Evolutionary conservation across 2,113 vertebrate genomes (phyloP).

Genomic region (Zootoca vivipara): DNA sequence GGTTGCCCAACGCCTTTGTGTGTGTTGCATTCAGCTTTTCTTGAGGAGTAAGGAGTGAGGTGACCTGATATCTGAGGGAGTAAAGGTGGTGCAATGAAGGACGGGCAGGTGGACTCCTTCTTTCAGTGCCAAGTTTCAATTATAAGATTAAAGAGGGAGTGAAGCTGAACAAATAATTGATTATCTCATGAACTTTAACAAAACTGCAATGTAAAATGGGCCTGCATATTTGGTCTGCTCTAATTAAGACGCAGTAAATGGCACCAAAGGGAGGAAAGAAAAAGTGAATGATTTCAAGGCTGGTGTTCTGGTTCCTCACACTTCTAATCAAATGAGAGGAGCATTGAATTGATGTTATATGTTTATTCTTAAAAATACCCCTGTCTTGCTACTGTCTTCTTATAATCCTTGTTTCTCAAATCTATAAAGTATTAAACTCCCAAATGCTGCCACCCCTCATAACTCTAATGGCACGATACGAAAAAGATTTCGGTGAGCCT

Average conservation of each 20-base stretch:
- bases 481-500: too few species aligned
- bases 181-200: neutral
- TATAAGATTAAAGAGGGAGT: neutral
- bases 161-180: neutral
- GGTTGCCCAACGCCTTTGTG: neutral
- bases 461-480: too few species aligned
- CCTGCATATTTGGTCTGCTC: neutral
- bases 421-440: too few species aligned
- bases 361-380: neutral
- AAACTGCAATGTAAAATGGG: neutral
- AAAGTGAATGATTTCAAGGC: too few species aligned
- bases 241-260: neutral
- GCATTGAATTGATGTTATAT: neutral
- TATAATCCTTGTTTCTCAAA: too few species aligned
- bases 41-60: neutral
- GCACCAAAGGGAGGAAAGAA: neutral
- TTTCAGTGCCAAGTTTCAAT: neutral
- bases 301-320: neutral
- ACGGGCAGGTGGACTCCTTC: neutral
- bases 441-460: too few species aligned
- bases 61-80: neutral
- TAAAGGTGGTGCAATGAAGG: neutral
- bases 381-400: too few species aligned
- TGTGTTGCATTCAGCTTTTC: neutral
- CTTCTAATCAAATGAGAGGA: neutral